Evolutionary conservation across 2,888 invertebrate species (phyloP).

Genomic region (Heteromyza rotundicornis): DNA sequence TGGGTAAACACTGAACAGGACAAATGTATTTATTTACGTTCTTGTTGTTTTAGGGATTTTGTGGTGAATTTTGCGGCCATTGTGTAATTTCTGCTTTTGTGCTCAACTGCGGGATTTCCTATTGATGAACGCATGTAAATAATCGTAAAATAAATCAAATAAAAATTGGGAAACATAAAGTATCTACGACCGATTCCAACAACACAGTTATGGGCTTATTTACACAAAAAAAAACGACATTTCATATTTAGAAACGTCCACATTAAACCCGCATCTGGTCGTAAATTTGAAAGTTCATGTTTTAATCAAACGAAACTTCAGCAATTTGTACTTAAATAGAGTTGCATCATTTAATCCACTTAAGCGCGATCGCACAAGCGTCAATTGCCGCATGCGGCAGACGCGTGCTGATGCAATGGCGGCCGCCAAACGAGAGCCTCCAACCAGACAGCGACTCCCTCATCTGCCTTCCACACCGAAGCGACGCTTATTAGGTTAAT

Average conservation of each 20-base stretch:
- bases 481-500: conserved; percentile 49
- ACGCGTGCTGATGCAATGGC: too few species aligned
- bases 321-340: conserved; percentile 42
- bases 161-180: too few species aligned
- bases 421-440: too few species aligned
- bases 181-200: too few species aligned
- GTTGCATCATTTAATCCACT: conserved; percentile 50
- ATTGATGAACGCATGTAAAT: too few species aligned
- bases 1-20: conserved; percentile 51
- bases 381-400: conserved; percentile 42
- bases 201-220: too few species aligned
- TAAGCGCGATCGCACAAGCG: conserved; percentile 34
- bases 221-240: too few species aligned
- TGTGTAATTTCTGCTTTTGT: conserved; percentile 45
- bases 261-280: too few species aligned
- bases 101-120: conserved; percentile 28
- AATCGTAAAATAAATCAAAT: too few species aligned
- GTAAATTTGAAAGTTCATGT: conserved; percentile 3
- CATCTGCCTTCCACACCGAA: background rate
- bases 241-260: too few species aligned
- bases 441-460: too few species aligned
- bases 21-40: too few species aligned
- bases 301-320: conserved; percentile 28
- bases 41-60: conserved; percentile 35
- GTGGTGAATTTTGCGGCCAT: conserved; percentile 40